A percentile compares a stretch with the other conserved stretches of the same genome.
Conservation (phyloP, 2,888 invertebrate genomes). For the Cataglyphis rosenhaueri region DNA sequence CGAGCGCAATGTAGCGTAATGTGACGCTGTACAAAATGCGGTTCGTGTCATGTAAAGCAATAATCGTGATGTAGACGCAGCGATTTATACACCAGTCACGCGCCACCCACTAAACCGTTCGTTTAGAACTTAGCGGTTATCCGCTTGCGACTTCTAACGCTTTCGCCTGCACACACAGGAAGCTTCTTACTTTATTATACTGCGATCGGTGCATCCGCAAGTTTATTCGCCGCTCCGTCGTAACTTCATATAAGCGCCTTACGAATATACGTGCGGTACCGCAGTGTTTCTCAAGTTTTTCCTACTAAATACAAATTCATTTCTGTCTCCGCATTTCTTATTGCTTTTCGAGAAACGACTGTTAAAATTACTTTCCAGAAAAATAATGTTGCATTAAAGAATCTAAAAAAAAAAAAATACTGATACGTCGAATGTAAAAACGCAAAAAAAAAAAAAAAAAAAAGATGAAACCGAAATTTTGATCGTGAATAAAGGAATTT, state of each 20-base stretch:
- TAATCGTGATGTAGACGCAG: conserved; percentile 21
- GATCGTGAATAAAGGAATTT: neutral
- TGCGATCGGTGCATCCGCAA: conserved; percentile 3
- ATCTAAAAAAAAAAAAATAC: neutral
- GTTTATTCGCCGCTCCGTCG: neutral
- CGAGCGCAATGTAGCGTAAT: neutral
- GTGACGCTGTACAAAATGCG: neutral
- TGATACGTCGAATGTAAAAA: neutral
- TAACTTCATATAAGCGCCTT: neutral
- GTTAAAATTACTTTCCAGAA: neutral
- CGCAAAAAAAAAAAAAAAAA: neutral
- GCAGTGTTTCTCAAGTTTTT: neutral
- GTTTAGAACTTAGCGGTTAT: conserved; percentile 8
- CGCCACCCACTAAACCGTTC: conserved; percentile 36
- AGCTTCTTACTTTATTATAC: conserved; percentile 24
- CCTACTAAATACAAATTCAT: neutral
- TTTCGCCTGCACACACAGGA: conserved; percentile 20
- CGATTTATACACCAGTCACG: conserved; percentile 39
- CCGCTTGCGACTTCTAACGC: conserved; percentile 10
- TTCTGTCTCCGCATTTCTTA: neutral
- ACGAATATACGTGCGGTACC: neutral
- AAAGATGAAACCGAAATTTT: neutral
- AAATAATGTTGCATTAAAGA: neutral
- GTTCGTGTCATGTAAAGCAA: conserved; percentile 20
- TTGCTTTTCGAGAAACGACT: neutral